Percentiles rank a stretch among this genome's conserved stretches.
phyloP scores from a whole-genome alignment of 92 coral and sea anemone species.

The Umimayanthus kanabou region DNA sequence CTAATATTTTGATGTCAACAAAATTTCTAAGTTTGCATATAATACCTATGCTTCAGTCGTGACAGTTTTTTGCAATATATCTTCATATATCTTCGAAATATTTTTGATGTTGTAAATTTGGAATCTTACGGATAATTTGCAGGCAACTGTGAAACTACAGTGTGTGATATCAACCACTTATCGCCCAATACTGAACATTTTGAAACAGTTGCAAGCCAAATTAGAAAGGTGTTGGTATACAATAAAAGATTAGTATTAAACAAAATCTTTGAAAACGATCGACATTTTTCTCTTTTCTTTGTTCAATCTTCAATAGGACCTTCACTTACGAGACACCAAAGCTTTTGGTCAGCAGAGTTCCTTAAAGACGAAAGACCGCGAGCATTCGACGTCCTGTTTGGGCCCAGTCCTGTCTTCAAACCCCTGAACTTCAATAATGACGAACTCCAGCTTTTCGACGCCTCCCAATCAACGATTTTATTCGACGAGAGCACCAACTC shows the following conservation, averaged over 20 bases:
- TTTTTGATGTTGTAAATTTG: no score
- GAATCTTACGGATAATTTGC: no score
- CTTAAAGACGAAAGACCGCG: conserved; percentile 48
- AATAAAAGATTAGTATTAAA: background rate
- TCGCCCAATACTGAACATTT: no score
- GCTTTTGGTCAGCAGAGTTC: conserved; percentile 77
- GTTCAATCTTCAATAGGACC: conserved; percentile 26
- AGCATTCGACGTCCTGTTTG: conserved; percentile 69
- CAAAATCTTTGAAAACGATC: background rate
- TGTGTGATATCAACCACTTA: no score
- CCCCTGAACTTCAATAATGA: conserved; percentile 79
- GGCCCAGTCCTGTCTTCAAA: conserved; percentile 66
- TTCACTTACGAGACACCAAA: conserved; percentile 48
- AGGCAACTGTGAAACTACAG: no score
- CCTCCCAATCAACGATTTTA: conserved; percentile 1
- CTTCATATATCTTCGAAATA: no score
- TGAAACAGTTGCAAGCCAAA: no score
- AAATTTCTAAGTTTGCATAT: no score
- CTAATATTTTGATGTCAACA: no score
- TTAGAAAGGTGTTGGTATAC: no score
- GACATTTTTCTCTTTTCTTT: background rate
- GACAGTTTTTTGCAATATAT: no score
- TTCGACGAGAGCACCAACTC: background rate
- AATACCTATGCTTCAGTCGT: no score
- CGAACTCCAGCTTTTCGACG: conserved; percentile 78